phyloP scores from a whole-genome alignment of 2,888 invertebrate genomes.

The Eupithecia abbreviata region DNA sequence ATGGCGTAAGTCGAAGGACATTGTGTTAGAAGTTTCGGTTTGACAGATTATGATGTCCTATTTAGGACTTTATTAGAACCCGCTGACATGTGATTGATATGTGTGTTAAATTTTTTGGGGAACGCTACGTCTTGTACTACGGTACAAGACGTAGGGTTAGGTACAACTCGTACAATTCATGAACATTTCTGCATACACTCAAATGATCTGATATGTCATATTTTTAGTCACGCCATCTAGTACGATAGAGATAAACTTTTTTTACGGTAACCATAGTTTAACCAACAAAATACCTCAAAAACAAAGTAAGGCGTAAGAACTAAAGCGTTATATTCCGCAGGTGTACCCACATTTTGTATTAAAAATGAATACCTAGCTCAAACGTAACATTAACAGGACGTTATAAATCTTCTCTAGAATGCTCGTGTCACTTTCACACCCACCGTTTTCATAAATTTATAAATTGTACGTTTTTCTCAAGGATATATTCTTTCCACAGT shows the following conservation, averaged over 20 bases:
- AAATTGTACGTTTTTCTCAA: conserved; percentile 14
- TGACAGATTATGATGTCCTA: conserved; percentile 9
- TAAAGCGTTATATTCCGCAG: conserved; percentile 1
- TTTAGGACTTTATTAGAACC: background rate
- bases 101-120: background rate
- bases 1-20: conserved; percentile 13
- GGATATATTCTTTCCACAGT: background rate
- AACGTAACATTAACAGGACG: conserved; percentile 23
- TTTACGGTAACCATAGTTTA: background rate
- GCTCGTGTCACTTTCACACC: conserved; percentile 26
- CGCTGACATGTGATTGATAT: background rate
- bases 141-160: too few relatives aligned
- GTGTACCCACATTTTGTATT: conserved; percentile 4
- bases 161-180: background rate
- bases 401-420: conserved; percentile 29
- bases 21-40: conserved; percentile 3
- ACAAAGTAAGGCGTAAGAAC: background rate
- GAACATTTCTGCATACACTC: background rate
- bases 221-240: background rate
- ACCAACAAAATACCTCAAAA: background rate
- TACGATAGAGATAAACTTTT: background rate
- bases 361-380: background rate
- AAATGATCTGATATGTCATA: background rate
- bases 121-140: too few relatives aligned
- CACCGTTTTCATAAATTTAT: conserved; percentile 29